Conservation (phyloP, 2,113 vertebrate species). For the Heteronetta atricapilla region DNA sequence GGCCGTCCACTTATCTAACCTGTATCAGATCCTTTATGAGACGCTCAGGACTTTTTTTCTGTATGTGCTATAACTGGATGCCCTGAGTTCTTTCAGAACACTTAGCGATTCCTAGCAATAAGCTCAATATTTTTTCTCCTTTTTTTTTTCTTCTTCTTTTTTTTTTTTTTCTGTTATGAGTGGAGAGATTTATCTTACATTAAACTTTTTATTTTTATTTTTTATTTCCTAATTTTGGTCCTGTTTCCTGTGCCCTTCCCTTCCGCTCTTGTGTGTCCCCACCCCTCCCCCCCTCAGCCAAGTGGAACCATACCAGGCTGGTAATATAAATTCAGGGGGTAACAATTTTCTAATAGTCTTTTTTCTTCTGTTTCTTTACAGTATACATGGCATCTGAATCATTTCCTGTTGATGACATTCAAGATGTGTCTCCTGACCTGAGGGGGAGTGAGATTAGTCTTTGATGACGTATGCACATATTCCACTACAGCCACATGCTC, state of each 20-base stretch:
- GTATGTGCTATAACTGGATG: neutral
- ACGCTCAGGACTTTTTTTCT: neutral
- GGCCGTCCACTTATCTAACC: neutral
- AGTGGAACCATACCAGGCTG: neutral
- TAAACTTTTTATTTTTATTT: neutral
- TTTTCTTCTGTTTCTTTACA: neutral
- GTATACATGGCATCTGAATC: neutral
- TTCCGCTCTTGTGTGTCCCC: no score
- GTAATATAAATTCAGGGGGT: neutral
- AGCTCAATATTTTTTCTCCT: neutral
- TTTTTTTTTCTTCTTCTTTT: no score
- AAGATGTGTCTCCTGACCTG: neutral
- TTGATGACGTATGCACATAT: neutral
- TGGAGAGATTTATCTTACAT: neutral
- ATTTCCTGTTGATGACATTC: neutral
- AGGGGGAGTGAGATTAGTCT: neutral
- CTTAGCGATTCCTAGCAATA: neutral
- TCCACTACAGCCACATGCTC: rapidly evolving
- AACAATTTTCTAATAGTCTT: neutral
- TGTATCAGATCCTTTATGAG: neutral
- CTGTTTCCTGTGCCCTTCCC: neutral
- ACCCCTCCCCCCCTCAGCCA: no score
- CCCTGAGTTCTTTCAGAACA: neutral
- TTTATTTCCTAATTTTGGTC: neutral
- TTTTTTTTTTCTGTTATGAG: no score